These are phyloP conservation scores for Eupsilia transversa DNA, from an alignment of 2,888 invertebrate species.

Conservation along the genomic window DNA sequence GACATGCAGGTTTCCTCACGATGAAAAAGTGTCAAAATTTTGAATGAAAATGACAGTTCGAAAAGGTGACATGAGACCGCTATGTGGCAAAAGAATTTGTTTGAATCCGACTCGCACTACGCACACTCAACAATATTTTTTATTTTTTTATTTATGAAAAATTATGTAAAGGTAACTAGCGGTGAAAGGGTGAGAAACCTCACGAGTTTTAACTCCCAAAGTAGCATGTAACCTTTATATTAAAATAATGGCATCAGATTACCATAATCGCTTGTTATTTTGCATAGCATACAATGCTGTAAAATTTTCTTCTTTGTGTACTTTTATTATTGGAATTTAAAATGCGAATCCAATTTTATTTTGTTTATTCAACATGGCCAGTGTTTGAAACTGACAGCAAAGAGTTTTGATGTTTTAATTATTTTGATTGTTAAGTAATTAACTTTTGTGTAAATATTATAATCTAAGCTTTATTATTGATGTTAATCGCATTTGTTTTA, in stretches of 20 bases:
- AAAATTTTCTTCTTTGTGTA: slow-evolving; percentile 39
- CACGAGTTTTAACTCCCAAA: slow-evolving; percentile 11
- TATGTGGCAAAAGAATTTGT: no score
- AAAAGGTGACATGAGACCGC: no score
- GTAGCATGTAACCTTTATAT: slow-evolving; percentile 30
- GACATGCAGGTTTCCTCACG: no score
- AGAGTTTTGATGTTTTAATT: slow-evolving; percentile 16
- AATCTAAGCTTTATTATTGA: neutral
- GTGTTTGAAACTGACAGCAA: slow-evolving; percentile 21
- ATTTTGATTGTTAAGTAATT: slow-evolving; percentile 8
- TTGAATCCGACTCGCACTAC: no score
- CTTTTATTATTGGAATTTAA: slow-evolving; percentile 57
- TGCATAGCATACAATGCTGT: slow-evolving; percentile 46
- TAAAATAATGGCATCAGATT: slow-evolving; percentile 48
- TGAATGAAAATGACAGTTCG: no score
- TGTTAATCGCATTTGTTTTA: neutral
- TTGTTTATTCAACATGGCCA: slow-evolving; percentile 31
- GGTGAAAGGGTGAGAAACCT: slow-evolving; percentile 12
- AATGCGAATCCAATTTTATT: slow-evolving; percentile 50
- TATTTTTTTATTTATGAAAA: neutral
- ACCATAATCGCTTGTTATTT: slow-evolving; percentile 60
- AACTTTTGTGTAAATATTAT: neutral
- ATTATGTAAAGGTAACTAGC: neutral
- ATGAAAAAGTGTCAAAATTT: no score
- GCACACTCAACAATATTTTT: no score